These are phyloP conservation scores for Ptyas mucosa DNA, from an alignment of 2,113 vertebrate species.

Conservation along the genomic window DNA sequence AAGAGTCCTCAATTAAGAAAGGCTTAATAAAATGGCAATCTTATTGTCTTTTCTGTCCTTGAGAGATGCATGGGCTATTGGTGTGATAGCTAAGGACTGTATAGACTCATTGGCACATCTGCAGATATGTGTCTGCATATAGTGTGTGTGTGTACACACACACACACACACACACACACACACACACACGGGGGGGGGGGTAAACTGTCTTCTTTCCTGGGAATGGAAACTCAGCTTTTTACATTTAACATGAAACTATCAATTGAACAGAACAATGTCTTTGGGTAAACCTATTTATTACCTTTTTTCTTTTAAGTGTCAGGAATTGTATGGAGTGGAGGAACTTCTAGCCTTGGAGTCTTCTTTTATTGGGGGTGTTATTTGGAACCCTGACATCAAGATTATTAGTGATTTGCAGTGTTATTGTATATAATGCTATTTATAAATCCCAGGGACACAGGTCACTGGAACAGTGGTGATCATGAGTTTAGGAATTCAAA, in stretches of 20 bases:
- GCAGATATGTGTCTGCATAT: not conserved
- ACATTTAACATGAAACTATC: conserved; percentile 44
- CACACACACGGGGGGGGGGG: not conserved
- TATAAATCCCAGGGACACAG: conserved; percentile 58
- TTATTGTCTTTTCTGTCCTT: conserved; percentile 17
- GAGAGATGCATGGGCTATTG: not conserved
- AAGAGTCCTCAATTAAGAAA: not conserved
- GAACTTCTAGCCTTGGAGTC: too few species aligned
- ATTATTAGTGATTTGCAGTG: conserved; percentile 59
- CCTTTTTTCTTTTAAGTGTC: conserved; percentile 50
- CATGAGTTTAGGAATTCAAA: conserved; percentile 60
- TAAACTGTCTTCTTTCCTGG: not conserved
- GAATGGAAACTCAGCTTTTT: conserved; percentile 21
- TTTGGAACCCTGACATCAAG: not conserved
- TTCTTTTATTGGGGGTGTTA: too few species aligned
- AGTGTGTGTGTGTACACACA: too few species aligned
- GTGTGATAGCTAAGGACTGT: not conserved
- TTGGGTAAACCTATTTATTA: conserved; percentile 51
- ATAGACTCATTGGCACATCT: not conserved
- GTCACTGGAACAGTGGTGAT: conserved; percentile 50
- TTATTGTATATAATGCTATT: conserved; percentile 54
- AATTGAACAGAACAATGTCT: conserved; percentile 47
- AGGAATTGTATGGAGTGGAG: too few species aligned
- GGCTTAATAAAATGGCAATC: not conserved
- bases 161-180: too few species aligned